These are phyloP conservation scores for Platypus cylindrus DNA, from an alignment of 2,888 invertebrate genomes.

Conservation along the genomic window DNA sequence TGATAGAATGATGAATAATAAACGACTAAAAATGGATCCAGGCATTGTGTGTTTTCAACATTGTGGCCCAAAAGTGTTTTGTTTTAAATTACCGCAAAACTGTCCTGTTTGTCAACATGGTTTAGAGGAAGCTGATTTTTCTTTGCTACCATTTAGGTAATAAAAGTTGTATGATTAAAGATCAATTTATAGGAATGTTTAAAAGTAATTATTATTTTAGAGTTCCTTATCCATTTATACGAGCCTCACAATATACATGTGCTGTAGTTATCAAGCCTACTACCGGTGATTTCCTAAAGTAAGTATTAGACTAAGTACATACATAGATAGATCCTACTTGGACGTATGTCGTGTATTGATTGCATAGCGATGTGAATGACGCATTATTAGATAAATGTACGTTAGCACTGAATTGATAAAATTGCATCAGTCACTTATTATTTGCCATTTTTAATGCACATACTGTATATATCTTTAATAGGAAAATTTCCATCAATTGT, in stretches of 20 bases:
- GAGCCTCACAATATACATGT: constrained; percentile 68
- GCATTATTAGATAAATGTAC: no score
- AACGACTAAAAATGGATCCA: constrained; percentile 59
- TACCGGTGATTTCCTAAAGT: constrained; percentile 77
- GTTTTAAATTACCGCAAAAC: constrained; percentile 59
- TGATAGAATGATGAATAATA: no score
- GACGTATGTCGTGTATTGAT: no score
- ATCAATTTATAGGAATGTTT: not conserved
- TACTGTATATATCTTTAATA: no score
- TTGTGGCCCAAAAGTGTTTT: constrained; percentile 72
- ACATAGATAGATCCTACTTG: no score
- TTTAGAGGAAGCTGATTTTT: constrained; percentile 41
- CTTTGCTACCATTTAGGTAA: constrained; percentile 65
- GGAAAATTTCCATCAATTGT: no score
- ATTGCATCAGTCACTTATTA: no score
- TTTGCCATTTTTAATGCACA: no score
- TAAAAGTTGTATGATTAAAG: constrained; percentile 5
- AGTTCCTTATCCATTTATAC: constrained; percentile 76
- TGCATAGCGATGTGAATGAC: no score
- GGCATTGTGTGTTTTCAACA: constrained; percentile 86
- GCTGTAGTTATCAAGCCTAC: constrained; percentile 80
- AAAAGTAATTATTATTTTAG: constrained; percentile 33
- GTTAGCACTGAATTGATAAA: no score
- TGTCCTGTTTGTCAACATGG: constrained; percentile 68
- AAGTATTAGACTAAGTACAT: no score